Percentiles rank a stretch among this genome's conserved stretches.
Conservation (phyloP, 2,113 vertebrate species). For the Callipepla squamata region DNA sequence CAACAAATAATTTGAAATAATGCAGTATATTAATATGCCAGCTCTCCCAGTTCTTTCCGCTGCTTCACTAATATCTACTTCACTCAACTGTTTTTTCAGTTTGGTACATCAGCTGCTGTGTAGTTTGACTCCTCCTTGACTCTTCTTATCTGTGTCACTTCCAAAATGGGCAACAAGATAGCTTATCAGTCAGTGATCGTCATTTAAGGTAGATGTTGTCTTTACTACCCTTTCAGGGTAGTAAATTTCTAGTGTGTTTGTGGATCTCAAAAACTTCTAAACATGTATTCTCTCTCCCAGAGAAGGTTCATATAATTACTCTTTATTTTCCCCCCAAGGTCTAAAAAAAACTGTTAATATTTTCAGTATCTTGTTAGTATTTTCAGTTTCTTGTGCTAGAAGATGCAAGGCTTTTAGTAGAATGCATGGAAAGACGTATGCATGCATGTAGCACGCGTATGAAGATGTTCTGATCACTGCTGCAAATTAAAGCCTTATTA, state of each 20-base stretch:
- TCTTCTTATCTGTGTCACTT: neutral
- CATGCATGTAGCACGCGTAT: neutral
- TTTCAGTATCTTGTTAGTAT: neutral
- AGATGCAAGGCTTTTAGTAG: neutral
- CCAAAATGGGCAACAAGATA: neutral
- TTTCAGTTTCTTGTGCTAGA: neutral
- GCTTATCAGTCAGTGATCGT: neutral
- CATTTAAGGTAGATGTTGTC: neutral
- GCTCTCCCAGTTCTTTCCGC: neutral
- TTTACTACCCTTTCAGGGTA: no score
- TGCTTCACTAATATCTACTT: neutral
- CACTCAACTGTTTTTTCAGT: neutral
- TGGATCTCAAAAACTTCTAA: neutral
- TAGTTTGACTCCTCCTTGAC: neutral
- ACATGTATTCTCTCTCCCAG: neutral
- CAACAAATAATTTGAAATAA: neutral
- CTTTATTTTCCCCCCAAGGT: accelerated
- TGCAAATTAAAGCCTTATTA: neutral
- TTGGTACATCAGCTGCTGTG: neutral
- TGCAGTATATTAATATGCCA: neutral
- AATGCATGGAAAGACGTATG: neutral
- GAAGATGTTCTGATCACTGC: neutral
- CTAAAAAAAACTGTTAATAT: neutral
- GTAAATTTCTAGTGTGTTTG: neutral
- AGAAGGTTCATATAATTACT: neutral